phyloP scores from a whole-genome alignment of 2,888 invertebrate genomes.

The Cosmopolites sordidus region DNA sequence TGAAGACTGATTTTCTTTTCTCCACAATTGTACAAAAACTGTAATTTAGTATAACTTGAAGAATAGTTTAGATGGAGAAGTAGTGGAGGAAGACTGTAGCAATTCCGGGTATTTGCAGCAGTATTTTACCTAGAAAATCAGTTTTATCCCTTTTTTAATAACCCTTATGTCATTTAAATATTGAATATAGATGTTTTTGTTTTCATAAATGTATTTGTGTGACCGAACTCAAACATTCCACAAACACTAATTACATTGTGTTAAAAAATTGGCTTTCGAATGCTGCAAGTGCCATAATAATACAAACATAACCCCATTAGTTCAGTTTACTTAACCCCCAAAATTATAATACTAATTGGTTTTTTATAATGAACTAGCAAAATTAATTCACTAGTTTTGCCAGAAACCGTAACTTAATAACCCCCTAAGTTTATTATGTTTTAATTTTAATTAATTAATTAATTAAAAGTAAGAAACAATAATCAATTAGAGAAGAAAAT shows the following conservation, averaged over 20 bases:
- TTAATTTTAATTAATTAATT: neutral
- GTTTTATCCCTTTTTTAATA: conserved; percentile 8
- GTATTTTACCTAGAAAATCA: conserved; percentile 11
- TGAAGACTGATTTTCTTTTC: conserved; percentile 49
- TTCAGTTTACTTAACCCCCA: no score
- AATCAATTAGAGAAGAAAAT: conserved; percentile 4
- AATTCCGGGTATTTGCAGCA: neutral
- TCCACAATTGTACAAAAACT: neutral
- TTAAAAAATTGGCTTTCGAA: no score
- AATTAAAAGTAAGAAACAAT: no score
- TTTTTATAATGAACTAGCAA: no score
- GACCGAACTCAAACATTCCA: conserved; percentile 2
- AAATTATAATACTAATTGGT: no score
- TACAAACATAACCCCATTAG: no score
- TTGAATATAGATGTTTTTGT: neutral
- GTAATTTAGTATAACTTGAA: neutral
- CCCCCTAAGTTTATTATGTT: no score
- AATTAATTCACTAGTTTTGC: no score
- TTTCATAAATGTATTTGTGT: neutral
- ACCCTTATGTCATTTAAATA: no score
- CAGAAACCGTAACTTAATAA: no score
- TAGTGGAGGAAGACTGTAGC: neutral
- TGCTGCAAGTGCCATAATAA: neutral
- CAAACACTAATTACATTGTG: neutral
- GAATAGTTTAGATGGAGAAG: neutral